Conservation (phyloP, 2,888 invertebrate genomes). For the Sarcophaga subvicina region DNA sequence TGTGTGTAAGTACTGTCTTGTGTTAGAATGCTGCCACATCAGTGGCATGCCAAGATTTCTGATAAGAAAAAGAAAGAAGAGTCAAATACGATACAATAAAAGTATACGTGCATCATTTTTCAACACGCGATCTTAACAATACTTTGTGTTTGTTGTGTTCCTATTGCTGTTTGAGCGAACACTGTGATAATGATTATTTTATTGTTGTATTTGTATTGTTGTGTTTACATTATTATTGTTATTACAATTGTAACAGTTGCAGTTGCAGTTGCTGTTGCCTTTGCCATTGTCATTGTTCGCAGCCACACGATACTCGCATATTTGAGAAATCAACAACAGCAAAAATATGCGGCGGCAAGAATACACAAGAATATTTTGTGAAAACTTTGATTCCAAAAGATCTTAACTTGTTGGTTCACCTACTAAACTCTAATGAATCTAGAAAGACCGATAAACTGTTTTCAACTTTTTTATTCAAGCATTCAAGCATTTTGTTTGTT, state of each 20-base stretch:
- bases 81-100: slow-evolving; percentile 68
- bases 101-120: slow-evolving; percentile 58
- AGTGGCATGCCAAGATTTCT: slow-evolving; percentile 55
- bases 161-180: slow-evolving; percentile 32
- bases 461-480: not conserved
- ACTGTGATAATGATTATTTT: slow-evolving; percentile 49
- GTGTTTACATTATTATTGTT: slow-evolving; percentile 28
- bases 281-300: not conserved
- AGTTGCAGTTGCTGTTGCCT: slow-evolving; percentile 25
- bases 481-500: slow-evolving; percentile 13
- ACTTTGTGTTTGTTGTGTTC: slow-evolving; percentile 19
- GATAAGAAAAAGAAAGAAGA: slow-evolving; percentile 12
- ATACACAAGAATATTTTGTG: slow-evolving; percentile 39
- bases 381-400: slow-evolving; percentile 13
- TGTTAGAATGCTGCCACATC: slow-evolving; percentile 11
- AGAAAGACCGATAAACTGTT: not conserved
- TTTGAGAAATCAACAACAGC: slow-evolving; percentile 69
- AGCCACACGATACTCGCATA: not conserved
- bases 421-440: slow-evolving; percentile 28
- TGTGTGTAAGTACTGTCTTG: not conserved
- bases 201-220: slow-evolving; percentile 1
- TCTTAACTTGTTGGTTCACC: slow-evolving; percentile 37
- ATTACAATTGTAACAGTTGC: slow-evolving; percentile 59
- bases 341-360: slow-evolving; percentile 29
- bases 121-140: slow-evolving; percentile 60